Evolutionary conservation across 2,797 vertebrate genomes (phyloP).

Genomic region (Alcedo quadribrachys): DNA sequence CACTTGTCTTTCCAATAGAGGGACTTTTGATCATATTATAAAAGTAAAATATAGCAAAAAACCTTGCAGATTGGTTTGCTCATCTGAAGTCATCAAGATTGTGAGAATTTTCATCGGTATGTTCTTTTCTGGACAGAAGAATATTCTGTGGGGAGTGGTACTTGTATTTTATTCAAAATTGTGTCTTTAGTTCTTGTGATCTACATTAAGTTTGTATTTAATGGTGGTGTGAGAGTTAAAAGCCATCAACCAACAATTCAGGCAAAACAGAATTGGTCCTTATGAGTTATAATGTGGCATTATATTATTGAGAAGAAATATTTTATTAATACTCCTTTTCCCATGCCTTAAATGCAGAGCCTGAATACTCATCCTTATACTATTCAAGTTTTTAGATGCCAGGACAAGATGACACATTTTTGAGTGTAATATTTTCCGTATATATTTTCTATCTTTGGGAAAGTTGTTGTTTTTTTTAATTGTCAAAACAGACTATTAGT

Average conservation of each 20-base stretch:
- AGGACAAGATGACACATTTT: background rate
- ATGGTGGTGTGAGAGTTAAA: background rate
- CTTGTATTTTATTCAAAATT: background rate
- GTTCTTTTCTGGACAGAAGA: background rate
- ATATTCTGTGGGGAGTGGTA: background rate
- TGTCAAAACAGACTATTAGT: conserved; percentile 65
- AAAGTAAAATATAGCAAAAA: background rate
- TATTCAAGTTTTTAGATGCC: background rate
- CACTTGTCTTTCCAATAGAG: background rate
- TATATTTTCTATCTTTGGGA: background rate
- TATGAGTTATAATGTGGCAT: background rate
- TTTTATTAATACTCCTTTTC: background rate
- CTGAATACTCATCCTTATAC: background rate
- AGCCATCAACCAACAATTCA: background rate
- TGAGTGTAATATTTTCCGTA: background rate
- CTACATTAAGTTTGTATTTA: background rate
- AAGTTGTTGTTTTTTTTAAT: background rate
- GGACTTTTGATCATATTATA: background rate
- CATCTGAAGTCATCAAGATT: background rate
- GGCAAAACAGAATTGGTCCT: background rate
- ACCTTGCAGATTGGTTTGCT: background rate
- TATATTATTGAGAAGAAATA: background rate
- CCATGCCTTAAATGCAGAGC: background rate
- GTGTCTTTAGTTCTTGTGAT: background rate
- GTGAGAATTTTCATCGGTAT: background rate